Conservation (phyloP, 2,113 vertebrate species). For the Calyptommatus sinebrachiatus region DNA sequence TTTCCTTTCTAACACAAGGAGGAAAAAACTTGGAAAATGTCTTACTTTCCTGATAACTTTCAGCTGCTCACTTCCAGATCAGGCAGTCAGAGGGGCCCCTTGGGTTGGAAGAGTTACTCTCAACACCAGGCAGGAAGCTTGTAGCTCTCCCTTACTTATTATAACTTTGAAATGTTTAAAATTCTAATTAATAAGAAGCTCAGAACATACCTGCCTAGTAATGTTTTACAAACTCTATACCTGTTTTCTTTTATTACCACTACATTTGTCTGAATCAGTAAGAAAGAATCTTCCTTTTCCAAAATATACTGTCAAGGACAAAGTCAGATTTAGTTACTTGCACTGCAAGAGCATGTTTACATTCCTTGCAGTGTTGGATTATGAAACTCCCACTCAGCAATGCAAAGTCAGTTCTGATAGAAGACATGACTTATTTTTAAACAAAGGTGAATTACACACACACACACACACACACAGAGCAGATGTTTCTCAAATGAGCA, state of each 20-base stretch:
- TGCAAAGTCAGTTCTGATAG: constrained; percentile 68
- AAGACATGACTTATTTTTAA: constrained; percentile 70
- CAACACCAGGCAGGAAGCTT: not conserved
- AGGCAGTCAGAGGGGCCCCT: not conserved
- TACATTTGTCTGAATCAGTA: not conserved
- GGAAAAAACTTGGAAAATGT: not conserved
- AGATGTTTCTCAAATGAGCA: constrained; percentile 39
- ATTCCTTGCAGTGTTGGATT: constrained; percentile 65
- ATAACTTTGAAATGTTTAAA: constrained; percentile 8
- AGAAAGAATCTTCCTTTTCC: constrained; percentile 41
- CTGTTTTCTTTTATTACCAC: constrained; percentile 19
- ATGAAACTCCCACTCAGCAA: constrained; percentile 65
- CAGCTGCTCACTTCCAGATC: not conserved
- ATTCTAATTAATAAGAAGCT: constrained; percentile 7
- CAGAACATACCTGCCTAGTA: constrained; percentile 9
- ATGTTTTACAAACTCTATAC: constrained; percentile 1
- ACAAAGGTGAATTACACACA: constrained; percentile 50
- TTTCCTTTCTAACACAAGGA: not conserved
- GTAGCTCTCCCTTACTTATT: not conserved
- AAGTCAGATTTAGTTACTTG: constrained; percentile 53
- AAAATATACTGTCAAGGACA: constrained; percentile 55
- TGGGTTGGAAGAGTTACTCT: not conserved
- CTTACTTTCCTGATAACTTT: not conserved
- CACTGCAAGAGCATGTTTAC: constrained; percentile 67
- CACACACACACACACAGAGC: constrained; percentile 23